A percentile compares a stretch with the other conserved stretches of the same genome.
These are phyloP conservation scores for Cyclopterus lumpus DNA, from an alignment of 2,797 vertebrate genomes.

Conservation along the genomic window DNA sequence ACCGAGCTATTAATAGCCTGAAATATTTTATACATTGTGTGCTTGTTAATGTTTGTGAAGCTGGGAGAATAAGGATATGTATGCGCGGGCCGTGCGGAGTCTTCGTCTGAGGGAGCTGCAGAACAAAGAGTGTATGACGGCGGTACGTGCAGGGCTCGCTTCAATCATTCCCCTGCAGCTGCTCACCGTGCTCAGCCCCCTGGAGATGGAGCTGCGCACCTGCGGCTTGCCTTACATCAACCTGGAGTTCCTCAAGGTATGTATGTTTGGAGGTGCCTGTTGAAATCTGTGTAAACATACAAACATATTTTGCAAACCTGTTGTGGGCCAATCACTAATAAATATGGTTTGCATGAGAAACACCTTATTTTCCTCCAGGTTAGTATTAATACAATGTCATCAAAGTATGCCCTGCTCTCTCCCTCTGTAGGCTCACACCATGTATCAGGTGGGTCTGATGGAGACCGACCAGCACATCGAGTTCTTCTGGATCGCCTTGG, in stretches of 20 bases:
- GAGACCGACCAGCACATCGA: slow-evolving; percentile 98
- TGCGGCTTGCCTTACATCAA: slow-evolving; percentile 96
- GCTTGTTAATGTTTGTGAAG: slow-evolving; percentile 71
- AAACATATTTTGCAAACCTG: not conserved
- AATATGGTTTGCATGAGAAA: not conserved
- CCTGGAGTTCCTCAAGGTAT: slow-evolving; percentile 98
- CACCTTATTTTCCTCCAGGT: not conserved
- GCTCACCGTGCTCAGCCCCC: slow-evolving; percentile 92
- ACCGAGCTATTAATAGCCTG: not conserved
- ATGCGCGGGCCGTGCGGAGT: slow-evolving; percentile 88
- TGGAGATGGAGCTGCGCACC: slow-evolving; percentile 96
- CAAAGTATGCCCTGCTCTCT: not conserved
- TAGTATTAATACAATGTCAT: not conserved
- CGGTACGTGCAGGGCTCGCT: slow-evolving; percentile 91
- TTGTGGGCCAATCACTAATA: not conserved
- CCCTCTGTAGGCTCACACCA: slow-evolving; percentile 92
- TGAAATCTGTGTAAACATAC: not conserved
- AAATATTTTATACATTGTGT: not conserved
- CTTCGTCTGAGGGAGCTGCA: slow-evolving; percentile 93
- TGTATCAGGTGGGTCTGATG: slow-evolving; percentile 99
- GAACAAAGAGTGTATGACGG: slow-evolving; percentile 91
- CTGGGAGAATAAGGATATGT: slow-evolving; percentile 97
- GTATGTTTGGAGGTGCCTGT: not conserved
- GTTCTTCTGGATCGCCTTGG: slow-evolving; percentile 96
- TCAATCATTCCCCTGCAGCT: slow-evolving; percentile 97